phyloP scores from a whole-genome alignment of 2,888 invertebrate species.

The Microplitis manilae region DNA sequence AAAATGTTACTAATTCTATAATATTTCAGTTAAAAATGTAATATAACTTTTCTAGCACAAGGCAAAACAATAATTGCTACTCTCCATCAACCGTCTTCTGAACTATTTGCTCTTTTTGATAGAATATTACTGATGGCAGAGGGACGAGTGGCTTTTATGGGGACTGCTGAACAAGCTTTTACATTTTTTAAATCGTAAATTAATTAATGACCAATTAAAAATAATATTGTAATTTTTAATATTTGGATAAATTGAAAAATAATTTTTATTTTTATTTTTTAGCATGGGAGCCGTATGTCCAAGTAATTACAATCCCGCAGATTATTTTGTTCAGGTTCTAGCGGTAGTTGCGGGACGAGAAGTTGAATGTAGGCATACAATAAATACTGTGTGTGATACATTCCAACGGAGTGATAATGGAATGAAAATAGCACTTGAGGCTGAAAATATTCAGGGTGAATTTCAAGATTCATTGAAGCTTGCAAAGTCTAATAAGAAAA shows the following conservation, averaged over 20 bases:
- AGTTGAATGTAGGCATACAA: slow-evolving; percentile 83
- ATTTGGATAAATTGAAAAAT: slow-evolving; percentile 16
- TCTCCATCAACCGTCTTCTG: slow-evolving; percentile 96
- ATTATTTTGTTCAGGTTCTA: slow-evolving; percentile 91
- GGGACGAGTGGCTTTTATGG: slow-evolving; percentile 91
- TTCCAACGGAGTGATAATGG: slow-evolving; percentile 80
- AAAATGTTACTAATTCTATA: neutral
- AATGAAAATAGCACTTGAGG: slow-evolving; percentile 76
- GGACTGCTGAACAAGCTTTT: slow-evolving; percentile 84
- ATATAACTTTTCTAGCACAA: slow-evolving; percentile 70
- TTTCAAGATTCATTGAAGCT: slow-evolving; percentile 55
- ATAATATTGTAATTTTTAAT: neutral
- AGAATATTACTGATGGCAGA: slow-evolving; percentile 91
- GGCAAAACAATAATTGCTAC: slow-evolving; percentile 94
- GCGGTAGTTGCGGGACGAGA: slow-evolving; percentile 90
- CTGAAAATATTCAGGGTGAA: slow-evolving; percentile 68
- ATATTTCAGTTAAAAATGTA: too few relatives aligned
- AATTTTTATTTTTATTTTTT: slow-evolving; percentile 24
- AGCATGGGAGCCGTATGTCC: slow-evolving; percentile 89
- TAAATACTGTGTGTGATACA: slow-evolving; percentile 85
- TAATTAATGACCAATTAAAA: neutral
- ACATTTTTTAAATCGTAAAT: slow-evolving; percentile 86
- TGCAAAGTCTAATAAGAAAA: slow-evolving; percentile 38
- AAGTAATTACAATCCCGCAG: slow-evolving; percentile 93
- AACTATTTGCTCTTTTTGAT: slow-evolving; percentile 91